phyloP scores from a whole-genome alignment of 2,113 vertebrate genomes.

The Tricholaema leucomelas region DNA sequence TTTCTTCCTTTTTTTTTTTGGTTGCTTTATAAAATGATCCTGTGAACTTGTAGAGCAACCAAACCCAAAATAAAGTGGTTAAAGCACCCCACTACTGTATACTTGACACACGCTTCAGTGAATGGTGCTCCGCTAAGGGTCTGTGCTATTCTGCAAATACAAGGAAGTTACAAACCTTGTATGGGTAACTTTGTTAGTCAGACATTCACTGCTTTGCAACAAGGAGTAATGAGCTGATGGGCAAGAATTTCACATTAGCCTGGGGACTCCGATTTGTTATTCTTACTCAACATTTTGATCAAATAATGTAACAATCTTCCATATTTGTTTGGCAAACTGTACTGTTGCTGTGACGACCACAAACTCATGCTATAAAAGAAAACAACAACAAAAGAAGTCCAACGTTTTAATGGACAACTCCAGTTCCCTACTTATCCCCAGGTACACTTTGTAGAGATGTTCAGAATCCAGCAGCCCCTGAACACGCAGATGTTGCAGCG shows the following conservation, averaged over 20 bases:
- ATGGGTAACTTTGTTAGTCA: not conserved
- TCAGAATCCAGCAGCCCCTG: not conserved
- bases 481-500: not conserved
- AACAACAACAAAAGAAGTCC: not conserved
- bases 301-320: not conserved
- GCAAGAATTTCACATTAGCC: not conserved
- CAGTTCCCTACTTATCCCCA: not conserved
- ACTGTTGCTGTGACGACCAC: not conserved
- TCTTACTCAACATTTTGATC: not conserved
- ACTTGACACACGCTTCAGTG: not conserved
- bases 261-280: not conserved
- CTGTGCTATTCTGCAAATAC: not conserved
- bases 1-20: not conserved
- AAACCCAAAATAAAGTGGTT: not conserved
- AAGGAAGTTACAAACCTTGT: not conserved
- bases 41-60: not conserved
- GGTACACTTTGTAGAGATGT: not conserved
- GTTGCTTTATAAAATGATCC: not conserved
- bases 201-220: not conserved
- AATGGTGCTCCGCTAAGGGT: not conserved
- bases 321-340: not conserved
- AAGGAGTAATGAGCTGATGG: not conserved
- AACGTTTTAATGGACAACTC: not conserved
- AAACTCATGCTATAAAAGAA: not conserved
- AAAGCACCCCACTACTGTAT: not conserved